Conservation (phyloP, 1,140 invertebrate genomes). For the Ceratitis capitata region DNA sequence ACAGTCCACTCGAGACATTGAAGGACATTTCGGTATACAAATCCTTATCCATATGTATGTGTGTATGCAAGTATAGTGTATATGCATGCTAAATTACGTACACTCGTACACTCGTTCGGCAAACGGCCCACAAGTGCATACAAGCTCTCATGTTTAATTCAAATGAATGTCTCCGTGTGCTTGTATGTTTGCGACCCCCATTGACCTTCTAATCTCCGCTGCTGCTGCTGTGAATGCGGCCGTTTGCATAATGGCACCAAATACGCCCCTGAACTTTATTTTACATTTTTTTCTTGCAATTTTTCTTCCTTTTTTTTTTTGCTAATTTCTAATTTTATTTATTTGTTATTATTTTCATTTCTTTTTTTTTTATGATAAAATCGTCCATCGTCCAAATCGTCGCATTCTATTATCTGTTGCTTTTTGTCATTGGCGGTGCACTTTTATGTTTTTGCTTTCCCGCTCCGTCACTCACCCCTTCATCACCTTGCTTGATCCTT, state of each 20-base stretch:
- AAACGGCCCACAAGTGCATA: constrained; percentile 7
- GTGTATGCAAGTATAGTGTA: background rate
- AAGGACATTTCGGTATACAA: background rate
- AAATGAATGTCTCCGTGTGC: background rate
- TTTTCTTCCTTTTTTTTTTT: background rate
- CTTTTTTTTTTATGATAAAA: background rate
- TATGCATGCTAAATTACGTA: no score
- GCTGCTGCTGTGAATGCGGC: background rate
- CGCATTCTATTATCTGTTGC: constrained; percentile 4
- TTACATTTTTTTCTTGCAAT: background rate
- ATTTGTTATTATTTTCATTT: no score
- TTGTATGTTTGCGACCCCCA: background rate
- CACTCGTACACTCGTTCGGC: background rate
- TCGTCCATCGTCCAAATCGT: background rate
- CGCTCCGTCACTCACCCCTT: background rate
- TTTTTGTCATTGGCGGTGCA: background rate
- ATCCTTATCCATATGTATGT: background rate
- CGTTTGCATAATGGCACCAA: constrained; percentile 1
- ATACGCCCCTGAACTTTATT: constrained; percentile 20
- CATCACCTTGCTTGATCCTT: background rate
- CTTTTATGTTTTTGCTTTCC: background rate
- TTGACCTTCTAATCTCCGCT: constrained; percentile 32
- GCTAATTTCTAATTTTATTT: background rate
- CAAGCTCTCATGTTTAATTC: constrained; percentile 18
- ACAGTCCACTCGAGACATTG: constrained; percentile 22